phyloP scores from a whole-genome alignment of 2,888 invertebrate genomes.

The Caenorhabditis sp. region DNA sequence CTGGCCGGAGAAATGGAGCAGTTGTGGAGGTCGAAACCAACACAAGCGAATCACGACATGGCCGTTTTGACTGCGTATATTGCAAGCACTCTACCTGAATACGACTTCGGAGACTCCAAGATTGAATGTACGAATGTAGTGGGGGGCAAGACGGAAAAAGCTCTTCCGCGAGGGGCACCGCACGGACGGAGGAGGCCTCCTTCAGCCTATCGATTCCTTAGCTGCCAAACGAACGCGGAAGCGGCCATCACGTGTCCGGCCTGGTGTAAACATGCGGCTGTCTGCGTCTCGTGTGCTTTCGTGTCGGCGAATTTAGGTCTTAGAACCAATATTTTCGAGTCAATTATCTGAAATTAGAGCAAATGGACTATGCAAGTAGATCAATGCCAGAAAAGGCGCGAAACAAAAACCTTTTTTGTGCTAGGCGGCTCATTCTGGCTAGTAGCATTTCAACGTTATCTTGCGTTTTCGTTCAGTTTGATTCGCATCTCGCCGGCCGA shows the following conservation, averaged over 20 bases:
- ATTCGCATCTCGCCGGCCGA: not conserved
- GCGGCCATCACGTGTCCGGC: constrained; percentile 21
- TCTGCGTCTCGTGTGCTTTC: not conserved
- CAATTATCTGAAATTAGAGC: not conserved
- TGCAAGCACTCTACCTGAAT: constrained; percentile 28
- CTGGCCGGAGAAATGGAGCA: constrained; percentile 49
- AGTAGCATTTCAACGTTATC: not conserved
- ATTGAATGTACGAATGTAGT: constrained; percentile 43
- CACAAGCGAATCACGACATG: constrained; percentile 22
- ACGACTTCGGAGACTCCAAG: not conserved
- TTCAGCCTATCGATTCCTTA: constrained; percentile 31
- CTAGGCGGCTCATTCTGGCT: not conserved
- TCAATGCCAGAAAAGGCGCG: not conserved
- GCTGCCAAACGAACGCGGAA: constrained; percentile 19
- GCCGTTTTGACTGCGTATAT: constrained; percentile 42
- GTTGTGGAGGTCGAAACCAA: constrained; percentile 14
- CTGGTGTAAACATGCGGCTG: not conserved
- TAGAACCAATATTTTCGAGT: not conserved
- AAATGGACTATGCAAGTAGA: no score
- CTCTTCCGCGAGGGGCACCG: constrained; percentile 3
- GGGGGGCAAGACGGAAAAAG: no score
- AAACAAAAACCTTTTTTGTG: not conserved
- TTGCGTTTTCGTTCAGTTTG: not conserved
- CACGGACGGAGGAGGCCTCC: constrained; percentile 5
- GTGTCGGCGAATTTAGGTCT: no score